These are phyloP conservation scores for Porites lobata DNA, from an alignment of 92 coral and sea anemone genomes.

Conservation along the genomic window DNA sequence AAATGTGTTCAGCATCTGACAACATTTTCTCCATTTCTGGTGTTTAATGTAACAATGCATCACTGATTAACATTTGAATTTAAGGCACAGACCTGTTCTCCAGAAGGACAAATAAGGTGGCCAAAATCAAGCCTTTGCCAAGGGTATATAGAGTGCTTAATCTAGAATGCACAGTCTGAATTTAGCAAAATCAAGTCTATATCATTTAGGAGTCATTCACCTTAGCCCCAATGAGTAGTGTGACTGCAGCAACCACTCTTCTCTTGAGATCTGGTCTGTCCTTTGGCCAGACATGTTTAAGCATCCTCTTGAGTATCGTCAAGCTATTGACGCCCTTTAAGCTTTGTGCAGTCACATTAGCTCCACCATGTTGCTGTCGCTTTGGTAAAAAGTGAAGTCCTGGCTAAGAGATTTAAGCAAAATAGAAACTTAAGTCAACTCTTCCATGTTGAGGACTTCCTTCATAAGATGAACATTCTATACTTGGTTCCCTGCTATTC, in stretches of 20 bases:
- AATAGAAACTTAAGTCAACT: neutral
- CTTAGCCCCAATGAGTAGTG: slow-evolving; percentile 92
- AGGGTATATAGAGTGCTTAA: too few species aligned
- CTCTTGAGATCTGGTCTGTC: slow-evolving; percentile 93
- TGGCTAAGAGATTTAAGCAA: slow-evolving; percentile 16
- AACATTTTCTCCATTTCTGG: too few species aligned
- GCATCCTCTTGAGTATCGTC: slow-evolving; percentile 87
- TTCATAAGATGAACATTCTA: too few species aligned
- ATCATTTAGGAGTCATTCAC: slow-evolving; percentile 33
- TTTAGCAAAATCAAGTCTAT: too few species aligned
- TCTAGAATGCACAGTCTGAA: too few species aligned
- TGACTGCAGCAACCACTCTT: slow-evolving; percentile 90
- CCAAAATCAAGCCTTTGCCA: too few species aligned
- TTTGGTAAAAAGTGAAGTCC: slow-evolving; percentile 39
- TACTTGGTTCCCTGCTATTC: too few species aligned
- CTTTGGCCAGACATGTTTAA: slow-evolving; percentile 98
- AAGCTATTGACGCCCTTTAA: slow-evolving; percentile 62
- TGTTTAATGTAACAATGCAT: too few species aligned
- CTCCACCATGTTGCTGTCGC: slow-evolving; percentile 66
- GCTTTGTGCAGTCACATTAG: slow-evolving; percentile 65
- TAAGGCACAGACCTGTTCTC: too few species aligned
- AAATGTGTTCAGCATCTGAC: too few species aligned
- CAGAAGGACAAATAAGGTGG: too few species aligned
- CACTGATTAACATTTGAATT: too few species aligned
- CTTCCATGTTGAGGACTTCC: neutral